phyloP scores from a whole-genome alignment of 2,113 vertebrate genomes.

The Poeciliopsis turrubarensis region DNA sequence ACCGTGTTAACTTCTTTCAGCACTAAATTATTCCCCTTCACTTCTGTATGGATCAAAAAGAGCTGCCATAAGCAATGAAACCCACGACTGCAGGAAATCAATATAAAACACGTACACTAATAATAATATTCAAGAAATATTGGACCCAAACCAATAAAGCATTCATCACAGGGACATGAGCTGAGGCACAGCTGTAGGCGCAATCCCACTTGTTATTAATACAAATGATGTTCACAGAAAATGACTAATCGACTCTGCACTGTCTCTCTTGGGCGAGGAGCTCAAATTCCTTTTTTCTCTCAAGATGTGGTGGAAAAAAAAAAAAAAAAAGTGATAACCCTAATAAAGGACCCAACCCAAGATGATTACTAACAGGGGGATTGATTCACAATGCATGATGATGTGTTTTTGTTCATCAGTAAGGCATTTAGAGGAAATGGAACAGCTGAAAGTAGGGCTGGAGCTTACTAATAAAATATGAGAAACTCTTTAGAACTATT shows the following conservation, averaged over 20 bases:
- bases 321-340: constrained; percentile 24
- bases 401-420: constrained; percentile 16
- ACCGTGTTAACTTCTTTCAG: constrained; percentile 33
- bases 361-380: constrained; percentile 24
- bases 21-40: constrained; percentile 36
- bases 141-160: constrained; percentile 61
- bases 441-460: constrained; percentile 8
- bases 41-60: constrained; percentile 43
- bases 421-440: constrained; percentile 16
- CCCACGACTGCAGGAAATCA: constrained; percentile 52
- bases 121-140: constrained; percentile 69
- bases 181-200: constrained; percentile 56
- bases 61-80: constrained; percentile 42
- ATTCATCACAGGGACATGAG: constrained; percentile 67
- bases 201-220: constrained; percentile 64
- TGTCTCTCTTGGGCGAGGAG: constrained; percentile 27
- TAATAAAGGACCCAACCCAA: constrained; percentile 35
- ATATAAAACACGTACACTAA: constrained; percentile 43
- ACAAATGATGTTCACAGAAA: constrained; percentile 63
- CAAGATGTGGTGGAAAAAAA: constrained; percentile 30
- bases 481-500: constrained; percentile 11
- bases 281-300: constrained; percentile 40
- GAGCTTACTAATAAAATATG: constrained; percentile 10
- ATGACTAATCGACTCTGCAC: constrained; percentile 57
- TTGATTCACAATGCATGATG: constrained; percentile 19